Evolutionary conservation across 1,140 invertebrate species (phyloP), one percentile per base, ranked within the genome.

Genomic region (Leptinotarsa lineolata): DNA sequence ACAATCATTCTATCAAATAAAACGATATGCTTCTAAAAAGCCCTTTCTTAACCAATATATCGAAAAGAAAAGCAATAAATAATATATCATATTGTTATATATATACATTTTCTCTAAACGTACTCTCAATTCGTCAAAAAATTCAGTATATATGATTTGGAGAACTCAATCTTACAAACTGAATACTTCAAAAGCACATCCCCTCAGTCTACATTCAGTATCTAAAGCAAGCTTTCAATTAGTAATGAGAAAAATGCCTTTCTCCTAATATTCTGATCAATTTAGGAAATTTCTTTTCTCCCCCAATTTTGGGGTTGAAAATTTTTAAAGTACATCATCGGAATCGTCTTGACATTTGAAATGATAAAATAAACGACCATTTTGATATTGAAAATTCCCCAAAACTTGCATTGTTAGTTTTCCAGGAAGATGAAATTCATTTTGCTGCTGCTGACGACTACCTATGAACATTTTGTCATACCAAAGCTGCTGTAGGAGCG

Each of bases 401-500:
- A 54, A 54, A 54, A 54, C 16, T 54, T 54, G 48, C 48, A n/a
- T 54, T 54, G 15, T 54, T 18, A 54, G 4, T 54, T 54, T 18
- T 54, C 48, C 48, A 4, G 48, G 48, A 54, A 54, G 48, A 54
- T 54, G 0, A 54, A 39, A 39, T 39, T 8, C 11, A 39, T 39
- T 54, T 54, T 54, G 4, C 48, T 18, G n/a, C 48, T 54, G n/a
- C 48, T 54, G 4, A 54, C 16, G 15, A n/a, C 48, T 54, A 54
- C n/a, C 48, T 54, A 5, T 54, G 48, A 39, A 54, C 60, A 63
- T 76, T 75, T 68, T 79, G 78, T 79, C 80, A 81, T 72, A 81
- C 80, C 2, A 81, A 68, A 20, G 81, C 75, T 2, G 81, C 75
- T 8, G 81, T 74, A 45, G 77, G 78, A 39, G 77, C 71, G 64